These are phyloP conservation scores for Odontophorus gujanensis DNA, from an alignment of 2,113 vertebrate genomes.

Conservation along the genomic window DNA sequence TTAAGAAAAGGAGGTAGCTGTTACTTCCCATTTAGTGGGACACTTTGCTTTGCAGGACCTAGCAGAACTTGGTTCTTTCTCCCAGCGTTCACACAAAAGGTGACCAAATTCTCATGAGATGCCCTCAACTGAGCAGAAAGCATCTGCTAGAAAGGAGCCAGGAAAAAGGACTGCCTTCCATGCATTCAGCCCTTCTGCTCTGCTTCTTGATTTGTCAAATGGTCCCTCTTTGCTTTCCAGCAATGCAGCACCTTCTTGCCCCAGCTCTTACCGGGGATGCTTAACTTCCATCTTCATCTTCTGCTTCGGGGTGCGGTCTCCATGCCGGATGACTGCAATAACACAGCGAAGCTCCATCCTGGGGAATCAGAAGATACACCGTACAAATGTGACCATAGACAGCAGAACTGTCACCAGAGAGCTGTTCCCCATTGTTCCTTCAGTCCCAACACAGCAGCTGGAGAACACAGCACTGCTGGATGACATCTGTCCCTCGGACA, in stretches of 20 bases:
- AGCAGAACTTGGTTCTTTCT: not conserved
- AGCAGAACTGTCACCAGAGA: not conserved
- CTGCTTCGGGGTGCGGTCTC: constrained; percentile 97
- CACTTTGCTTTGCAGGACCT: not conserved
- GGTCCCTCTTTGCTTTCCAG: not conserved
- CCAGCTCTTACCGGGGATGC: constrained; percentile 85
- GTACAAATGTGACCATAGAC: not conserved
- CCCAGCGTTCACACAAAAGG: not conserved
- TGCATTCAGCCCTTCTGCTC: not conserved
- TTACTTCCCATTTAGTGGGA: not conserved
- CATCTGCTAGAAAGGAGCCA: not conserved
- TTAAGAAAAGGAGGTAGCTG: not conserved
- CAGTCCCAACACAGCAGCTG: not conserved
- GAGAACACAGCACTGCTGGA: not conserved
- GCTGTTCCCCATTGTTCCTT: not conserved
- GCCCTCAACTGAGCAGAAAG: not conserved
- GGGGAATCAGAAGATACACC: not conserved
- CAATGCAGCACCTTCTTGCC: not conserved
- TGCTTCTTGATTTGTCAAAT: not conserved
- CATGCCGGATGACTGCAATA: constrained; percentile 95
- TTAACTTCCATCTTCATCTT: constrained; percentile 99
- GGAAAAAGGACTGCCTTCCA: not conserved
- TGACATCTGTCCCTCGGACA: not conserved
- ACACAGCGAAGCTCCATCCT: constrained; percentile 99
- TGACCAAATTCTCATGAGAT: not conserved